A percentile compares a stretch with the other conserved stretches of the same genome.
Conservation (phyloP, 2,888 invertebrate species). For the Campoletis raptor region DNA sequence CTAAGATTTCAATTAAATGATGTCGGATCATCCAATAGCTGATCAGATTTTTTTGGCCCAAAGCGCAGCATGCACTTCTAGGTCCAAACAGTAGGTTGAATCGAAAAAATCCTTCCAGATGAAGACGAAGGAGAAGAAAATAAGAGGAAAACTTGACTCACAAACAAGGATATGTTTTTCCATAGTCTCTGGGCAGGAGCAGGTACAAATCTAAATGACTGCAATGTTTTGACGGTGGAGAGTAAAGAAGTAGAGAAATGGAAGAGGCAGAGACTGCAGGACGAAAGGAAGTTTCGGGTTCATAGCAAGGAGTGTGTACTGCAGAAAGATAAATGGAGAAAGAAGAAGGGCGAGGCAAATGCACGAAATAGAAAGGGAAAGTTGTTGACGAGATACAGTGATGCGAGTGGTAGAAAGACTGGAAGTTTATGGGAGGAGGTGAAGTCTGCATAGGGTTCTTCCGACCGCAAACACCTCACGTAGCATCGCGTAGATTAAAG, state of each 20-base stretch:
- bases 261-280: constrained; percentile 39
- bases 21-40: too few relatives aligned
- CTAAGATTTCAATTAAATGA: neutral
- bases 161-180: constrained; percentile 25
- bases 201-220: constrained; percentile 37
- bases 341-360: constrained; percentile 53
- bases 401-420: constrained; percentile 42
- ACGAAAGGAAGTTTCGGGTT: constrained; percentile 13
- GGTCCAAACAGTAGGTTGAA: neutral
- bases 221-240: constrained; percentile 35
- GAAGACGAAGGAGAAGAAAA: constrained; percentile 22
- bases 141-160: constrained; percentile 10
- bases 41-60: too few relatives aligned
- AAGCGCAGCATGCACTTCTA: too few relatives aligned
- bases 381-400: constrained; percentile 31
- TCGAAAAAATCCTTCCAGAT: neutral
- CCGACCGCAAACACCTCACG: constrained; percentile 81
- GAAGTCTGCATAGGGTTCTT: constrained; percentile 75
- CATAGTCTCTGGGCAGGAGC: neutral
- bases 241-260: constrained; percentile 21
- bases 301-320: constrained; percentile 17
- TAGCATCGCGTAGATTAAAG: constrained; percentile 81
- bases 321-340: constrained; percentile 55
- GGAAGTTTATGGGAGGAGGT: constrained; percentile 49
- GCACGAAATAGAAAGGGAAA: constrained; percentile 43